Evolutionary conservation across 2,797 vertebrate genomes (phyloP).

Genomic region (Acrossocheilus wenchowensis): DNA sequence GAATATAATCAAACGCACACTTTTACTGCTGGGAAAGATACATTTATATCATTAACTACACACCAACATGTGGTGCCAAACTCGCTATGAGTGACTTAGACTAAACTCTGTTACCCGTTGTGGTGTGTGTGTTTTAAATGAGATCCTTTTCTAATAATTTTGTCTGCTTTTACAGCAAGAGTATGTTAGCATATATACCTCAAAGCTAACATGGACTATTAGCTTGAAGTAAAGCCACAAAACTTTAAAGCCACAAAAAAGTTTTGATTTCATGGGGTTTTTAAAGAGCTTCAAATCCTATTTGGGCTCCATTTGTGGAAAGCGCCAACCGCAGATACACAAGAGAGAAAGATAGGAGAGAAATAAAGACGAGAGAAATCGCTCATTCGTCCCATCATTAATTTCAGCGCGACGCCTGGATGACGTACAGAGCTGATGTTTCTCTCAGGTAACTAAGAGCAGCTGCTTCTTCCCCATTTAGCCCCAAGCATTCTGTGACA

Average conservation of each 20-base stretch:
- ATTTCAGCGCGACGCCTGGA: neutral
- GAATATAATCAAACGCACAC: neutral
- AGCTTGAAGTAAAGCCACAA: neutral
- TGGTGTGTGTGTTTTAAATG: neutral
- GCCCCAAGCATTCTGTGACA: conserved; percentile 32
- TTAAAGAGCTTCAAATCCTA: conserved; percentile 5
- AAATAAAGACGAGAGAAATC: neutral
- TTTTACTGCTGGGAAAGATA: neutral
- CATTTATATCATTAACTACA: conserved; percentile 2
- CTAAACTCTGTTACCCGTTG: neutral
- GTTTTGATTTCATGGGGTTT: neutral
- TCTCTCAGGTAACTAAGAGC: conserved; percentile 46
- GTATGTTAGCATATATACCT: neutral
- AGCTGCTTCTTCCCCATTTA: conserved; percentile 40
- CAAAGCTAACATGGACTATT: conserved; percentile 17
- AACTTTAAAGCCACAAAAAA: neutral
- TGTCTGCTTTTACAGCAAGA: neutral
- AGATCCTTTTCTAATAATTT: neutral
- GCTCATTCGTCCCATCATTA: neutral
- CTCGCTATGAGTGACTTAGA: neutral
- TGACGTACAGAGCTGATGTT: conserved; percentile 12
- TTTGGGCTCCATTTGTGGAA: conserved; percentile 18
- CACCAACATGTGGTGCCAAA: neutral
- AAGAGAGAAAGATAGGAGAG: neutral
- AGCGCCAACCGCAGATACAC: neutral